Base-by-base conservation (phyloP, 2,797 vertebrate species). In the Tamandua tetradactyla region DNA sequence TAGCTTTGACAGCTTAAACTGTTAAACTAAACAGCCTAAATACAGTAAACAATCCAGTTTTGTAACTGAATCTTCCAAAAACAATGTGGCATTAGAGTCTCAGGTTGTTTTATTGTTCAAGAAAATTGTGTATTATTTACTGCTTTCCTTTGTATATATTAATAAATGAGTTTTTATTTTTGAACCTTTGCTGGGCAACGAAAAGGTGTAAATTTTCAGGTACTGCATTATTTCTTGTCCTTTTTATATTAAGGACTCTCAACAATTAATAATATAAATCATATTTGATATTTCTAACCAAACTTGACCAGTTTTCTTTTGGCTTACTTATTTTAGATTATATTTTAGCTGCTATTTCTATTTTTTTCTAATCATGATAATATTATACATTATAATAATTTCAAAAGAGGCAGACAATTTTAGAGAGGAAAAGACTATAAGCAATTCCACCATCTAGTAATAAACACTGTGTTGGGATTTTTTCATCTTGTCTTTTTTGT, bases 331-430 rank as follows among this genome's bases (percentile, higher is more conserved):
- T 44, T 94, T 66, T 74, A 76, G 68, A 57, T 88, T 80, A 91
- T 76, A 30, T 90, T 76, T 93, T 81, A 69, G 30, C 37, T 86
- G 61, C 37, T 57, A 7, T 71, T 89, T 92, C n/a, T 82, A 27
- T 72, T 88, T 87, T 47, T 55, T 95, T 37, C 23, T 84, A 85
- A 64, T 76, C 4, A 27, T 23, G 30, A 35, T 47, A 69, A 62
- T n/a, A 40, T 52, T 64, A 86, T 7, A 47, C 59, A 47, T 62
- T 42, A 68, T 49, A 81, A 89, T 81, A 69, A 30, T 82, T 91
- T 95, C 90, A 7, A 27, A 94, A 87, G 27, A 57, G 4, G 37
- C 25, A 82, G 68, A 79, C 61, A 64, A 35, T 7, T 35, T 61
- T 68, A 71, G 71, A 71, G 69, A 35, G 30, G 40, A 13, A 78